phyloP scores from a whole-genome alignment of 2,888 invertebrate species.

The Idaea biselata region DNA sequence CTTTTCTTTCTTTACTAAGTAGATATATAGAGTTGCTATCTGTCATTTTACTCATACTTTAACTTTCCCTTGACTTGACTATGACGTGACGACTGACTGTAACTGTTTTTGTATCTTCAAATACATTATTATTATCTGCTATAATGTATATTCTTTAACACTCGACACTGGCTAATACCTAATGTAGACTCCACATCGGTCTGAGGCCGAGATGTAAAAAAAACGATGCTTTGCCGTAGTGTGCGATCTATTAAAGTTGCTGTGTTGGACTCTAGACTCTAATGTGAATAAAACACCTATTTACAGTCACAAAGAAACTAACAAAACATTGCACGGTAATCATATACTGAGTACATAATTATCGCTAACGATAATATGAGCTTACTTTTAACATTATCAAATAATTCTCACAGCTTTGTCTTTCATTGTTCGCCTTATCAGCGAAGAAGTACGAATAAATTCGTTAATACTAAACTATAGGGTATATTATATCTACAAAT shows the following conservation, averaged over 20 bases:
- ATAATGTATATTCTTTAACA: too few species aligned
- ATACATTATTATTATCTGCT: too few species aligned
- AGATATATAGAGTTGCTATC: too few species aligned
- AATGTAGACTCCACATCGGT: background rate
- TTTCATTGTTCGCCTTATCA: constrained; percentile 76
- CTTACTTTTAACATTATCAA: constrained; percentile 77
- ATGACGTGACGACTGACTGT: too few species aligned
- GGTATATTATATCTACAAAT: constrained; percentile 50
- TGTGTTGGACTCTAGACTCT: background rate
- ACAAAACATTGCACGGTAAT: constrained; percentile 42
- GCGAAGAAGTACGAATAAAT: constrained; percentile 75
- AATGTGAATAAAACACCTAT: constrained; percentile 7
- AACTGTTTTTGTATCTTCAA: too few species aligned
- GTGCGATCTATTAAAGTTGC: background rate
- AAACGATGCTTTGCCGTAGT: background rate
- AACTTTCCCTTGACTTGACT: too few species aligned
- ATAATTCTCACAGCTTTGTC: constrained; percentile 81
- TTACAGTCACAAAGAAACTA: constrained; percentile 53
- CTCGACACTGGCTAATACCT: too few species aligned
- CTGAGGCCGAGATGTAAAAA: background rate
- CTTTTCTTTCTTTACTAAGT: too few species aligned
- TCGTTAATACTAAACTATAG: constrained; percentile 73
- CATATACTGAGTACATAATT: constrained; percentile 47
- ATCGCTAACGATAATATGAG: constrained; percentile 68
- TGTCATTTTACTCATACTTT: too few species aligned